Conservation (phyloP, 2,888 invertebrate species). For the Crossocerus cetratus region DNA sequence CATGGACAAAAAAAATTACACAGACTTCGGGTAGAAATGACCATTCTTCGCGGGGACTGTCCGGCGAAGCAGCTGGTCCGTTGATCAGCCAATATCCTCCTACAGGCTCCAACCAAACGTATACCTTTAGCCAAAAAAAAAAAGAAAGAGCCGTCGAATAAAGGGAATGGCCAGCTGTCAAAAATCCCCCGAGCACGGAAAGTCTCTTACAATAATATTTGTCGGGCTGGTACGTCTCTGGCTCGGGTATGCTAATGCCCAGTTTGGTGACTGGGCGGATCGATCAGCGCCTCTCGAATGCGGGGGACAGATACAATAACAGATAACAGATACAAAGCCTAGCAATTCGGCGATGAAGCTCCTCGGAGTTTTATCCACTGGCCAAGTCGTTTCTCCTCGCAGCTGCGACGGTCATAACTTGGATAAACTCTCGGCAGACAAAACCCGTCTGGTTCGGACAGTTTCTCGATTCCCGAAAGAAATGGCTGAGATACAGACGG, state of each 20-base stretch:
- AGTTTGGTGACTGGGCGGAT: conserved; percentile 6
- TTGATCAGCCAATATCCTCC: conserved; percentile 41
- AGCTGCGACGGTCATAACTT: too few relatives aligned
- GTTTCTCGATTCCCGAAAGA: too few relatives aligned
- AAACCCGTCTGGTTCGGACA: too few relatives aligned
- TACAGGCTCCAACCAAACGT: conserved; percentile 18
- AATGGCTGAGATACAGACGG: too few relatives aligned
- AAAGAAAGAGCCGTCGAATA: conserved; percentile 12
- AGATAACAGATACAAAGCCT: background rate
- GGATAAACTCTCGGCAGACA: too few relatives aligned
- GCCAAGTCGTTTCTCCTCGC: background rate
- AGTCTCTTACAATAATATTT: conserved; percentile 26
- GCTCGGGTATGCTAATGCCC: conserved; percentile 26
- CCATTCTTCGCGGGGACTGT: conserved; percentile 14
- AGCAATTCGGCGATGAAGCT: background rate
- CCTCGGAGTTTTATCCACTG: background rate
- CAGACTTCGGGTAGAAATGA: conserved; percentile 11
- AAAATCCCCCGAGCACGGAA: conserved; percentile 34
- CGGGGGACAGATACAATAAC: background rate
- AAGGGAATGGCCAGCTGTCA: conserved; percentile 36
- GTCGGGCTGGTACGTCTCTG: background rate
- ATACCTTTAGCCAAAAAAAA: conserved; percentile 15
- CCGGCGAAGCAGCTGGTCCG: conserved; percentile 47
- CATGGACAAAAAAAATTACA: background rate
- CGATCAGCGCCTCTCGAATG: background rate